Percentiles rank a stretch among this genome's conserved stretches.
Evolutionary conservation across 2,797 vertebrate species (phyloP).

Genomic region (Takifugu ocellatus): DNA sequence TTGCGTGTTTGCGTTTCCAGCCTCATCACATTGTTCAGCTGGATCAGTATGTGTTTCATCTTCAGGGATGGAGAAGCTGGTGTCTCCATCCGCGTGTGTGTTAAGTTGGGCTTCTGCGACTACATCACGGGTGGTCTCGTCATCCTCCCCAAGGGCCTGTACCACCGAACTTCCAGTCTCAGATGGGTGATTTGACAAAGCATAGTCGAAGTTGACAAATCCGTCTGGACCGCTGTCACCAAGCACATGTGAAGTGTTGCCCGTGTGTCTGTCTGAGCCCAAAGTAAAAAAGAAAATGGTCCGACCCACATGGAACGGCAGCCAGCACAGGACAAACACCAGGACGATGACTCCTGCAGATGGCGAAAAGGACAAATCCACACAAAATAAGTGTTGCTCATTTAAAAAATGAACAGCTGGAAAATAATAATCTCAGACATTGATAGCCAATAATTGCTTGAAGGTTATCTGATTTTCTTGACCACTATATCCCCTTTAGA

Average conservation of each 20-base stretch:
- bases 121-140: too few species aligned
- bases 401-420: too few species aligned
- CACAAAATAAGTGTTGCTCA: too few species aligned
- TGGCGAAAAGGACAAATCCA: neutral
- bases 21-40: neutral
- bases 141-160: too few species aligned
- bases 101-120: too few species aligned
- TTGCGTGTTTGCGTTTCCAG: neutral
- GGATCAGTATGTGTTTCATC: neutral
- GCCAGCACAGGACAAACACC: constrained; percentile 81
- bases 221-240: neutral
- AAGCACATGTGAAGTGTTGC: neutral
- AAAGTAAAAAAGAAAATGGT: constrained; percentile 73
- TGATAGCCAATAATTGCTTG: too few species aligned
- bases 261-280: constrained; percentile 12
- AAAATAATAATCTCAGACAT: too few species aligned
- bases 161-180: neutral
- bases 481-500: too few species aligned
- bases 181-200: neutral
- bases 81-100: neutral
- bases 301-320: constrained; percentile 80
- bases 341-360: constrained; percentile 77
- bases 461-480: too few species aligned
- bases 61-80: constrained; percentile 1
- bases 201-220: neutral